Conservation (phyloP, 2,888 invertebrate species). For the Eucera pruinosa region DNA sequence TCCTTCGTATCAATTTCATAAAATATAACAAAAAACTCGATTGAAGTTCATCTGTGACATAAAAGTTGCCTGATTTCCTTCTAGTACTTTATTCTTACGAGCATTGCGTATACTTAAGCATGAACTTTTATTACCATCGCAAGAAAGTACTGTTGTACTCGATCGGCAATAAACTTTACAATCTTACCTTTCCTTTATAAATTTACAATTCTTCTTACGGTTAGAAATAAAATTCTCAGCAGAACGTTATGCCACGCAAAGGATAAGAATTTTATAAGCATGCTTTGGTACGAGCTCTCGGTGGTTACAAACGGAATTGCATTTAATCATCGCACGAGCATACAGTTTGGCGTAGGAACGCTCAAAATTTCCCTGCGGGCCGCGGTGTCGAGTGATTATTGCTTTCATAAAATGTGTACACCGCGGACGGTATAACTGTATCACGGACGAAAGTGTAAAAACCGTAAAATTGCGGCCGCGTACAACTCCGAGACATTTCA, state of each 20-base stretch:
- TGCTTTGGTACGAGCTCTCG: not conserved
- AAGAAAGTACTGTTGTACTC: not conserved
- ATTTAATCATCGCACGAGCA: conserved; percentile 13
- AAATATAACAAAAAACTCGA: too few relatives aligned
- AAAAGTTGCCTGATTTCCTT: too few relatives aligned
- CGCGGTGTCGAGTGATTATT: conserved; percentile 23
- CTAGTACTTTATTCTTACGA: too few relatives aligned
- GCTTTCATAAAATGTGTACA: conserved; percentile 8
- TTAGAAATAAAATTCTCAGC: not conserved
- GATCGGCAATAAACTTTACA: not conserved
- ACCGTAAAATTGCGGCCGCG: conserved; percentile 33
- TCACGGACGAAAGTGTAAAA: conserved; percentile 39
- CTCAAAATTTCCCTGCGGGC: conserved; percentile 31
- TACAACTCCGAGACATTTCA: conserved; percentile 39
- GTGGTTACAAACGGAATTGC: not conserved
- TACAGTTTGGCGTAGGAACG: conserved; percentile 8
- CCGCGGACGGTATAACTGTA: not conserved
- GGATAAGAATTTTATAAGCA: not conserved
- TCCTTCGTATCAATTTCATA: too few relatives aligned
- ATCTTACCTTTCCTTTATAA: not conserved
- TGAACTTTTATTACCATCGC: not conserved
- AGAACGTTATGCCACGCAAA: not conserved
- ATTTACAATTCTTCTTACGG: too few relatives aligned
- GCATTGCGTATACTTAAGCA: too few relatives aligned
- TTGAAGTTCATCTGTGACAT: too few relatives aligned